These are phyloP conservation scores for Ctenomys sociabilis DNA, from an alignment of 2,113 vertebrate genomes.

Conservation along the genomic window DNA sequence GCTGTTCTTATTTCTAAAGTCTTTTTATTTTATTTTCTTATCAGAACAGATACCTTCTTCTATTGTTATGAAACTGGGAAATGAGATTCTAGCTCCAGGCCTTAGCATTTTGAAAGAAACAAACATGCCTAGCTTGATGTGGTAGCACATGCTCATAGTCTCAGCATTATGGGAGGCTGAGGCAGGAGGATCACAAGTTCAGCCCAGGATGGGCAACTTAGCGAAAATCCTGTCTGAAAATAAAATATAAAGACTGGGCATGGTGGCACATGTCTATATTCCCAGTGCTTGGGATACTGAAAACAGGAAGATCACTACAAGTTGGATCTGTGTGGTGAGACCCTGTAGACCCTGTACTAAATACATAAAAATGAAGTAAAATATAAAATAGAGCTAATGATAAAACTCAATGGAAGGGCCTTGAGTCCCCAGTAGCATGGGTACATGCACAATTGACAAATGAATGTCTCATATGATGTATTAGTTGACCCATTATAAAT, in stretches of 20 bases:
- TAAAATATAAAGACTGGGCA: too few relatives aligned
- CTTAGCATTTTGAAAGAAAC: not conserved
- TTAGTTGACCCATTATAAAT: slow-evolving; percentile 4
- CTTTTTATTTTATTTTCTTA: slow-evolving; percentile 44
- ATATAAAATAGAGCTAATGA: not conserved
- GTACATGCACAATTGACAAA: not conserved
- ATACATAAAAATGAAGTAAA: not conserved
- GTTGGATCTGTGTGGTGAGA: too few relatives aligned
- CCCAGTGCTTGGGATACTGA: too few relatives aligned
- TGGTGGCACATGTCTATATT: too few relatives aligned
- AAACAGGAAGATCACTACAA: too few relatives aligned
- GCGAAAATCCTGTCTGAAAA: not conserved
- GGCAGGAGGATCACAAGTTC: not conserved
- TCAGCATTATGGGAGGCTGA: not conserved
- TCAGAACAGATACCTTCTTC: not conserved
- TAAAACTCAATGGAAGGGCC: not conserved
- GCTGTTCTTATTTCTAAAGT: not conserved
- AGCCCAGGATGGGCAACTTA: not conserved
- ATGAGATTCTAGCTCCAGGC: not conserved
- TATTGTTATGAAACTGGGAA: not conserved
- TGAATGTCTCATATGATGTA: not conserved
- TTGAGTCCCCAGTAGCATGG: not conserved
- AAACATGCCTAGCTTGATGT: not conserved
- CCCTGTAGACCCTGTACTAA: too few relatives aligned
- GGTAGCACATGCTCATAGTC: not conserved